Base-by-base conservation (phyloP, 2,113 vertebrate genomes). In the Actinemys pallida region DNA sequence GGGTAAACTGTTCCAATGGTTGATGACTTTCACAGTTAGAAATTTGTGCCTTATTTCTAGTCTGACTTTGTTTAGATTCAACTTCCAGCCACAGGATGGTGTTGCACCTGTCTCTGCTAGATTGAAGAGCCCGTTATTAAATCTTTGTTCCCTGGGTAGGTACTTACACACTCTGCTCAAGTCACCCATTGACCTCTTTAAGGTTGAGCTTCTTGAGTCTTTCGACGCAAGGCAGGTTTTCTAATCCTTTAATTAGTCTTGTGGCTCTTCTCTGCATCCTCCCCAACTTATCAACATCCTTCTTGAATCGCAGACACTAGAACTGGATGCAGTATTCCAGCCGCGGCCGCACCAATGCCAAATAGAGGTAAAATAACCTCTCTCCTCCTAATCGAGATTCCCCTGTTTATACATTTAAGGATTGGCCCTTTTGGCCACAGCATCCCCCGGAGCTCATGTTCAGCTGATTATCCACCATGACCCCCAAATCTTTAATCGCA, bases 321-420 rank as follows among this genome's bases (percentile, higher is more conserved):
- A 72, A 39, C 65, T 39, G n/a, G n/a, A 20, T 9, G 29, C 35
- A 72, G 8, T n/a, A 22, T 72, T 72, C n/a, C 65, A 39, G 65
- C 65, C 5, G 1, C 8, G 16, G 17, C 19, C 1, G 17, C n/a
- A 39, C 65, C 19, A 39, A 10, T 10, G n/a, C 2, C 8, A 10
- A 39, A 72, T 5, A 39, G n/a, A 39, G 4, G 19, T 72, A 22
- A 20, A 72, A 72, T 72, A 39, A 22, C n/a, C 8, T 22, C 16
- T 39, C 16, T 72, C 3, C 35, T n/a, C 17, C 65, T 72, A 72
- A n/a, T 10, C 1, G 5, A 72, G n/a, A n/a, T 9, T 72, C 9
- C n/a, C n/a, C 65, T 39, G n/a, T n/a, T 39, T 20, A 72, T n/a
- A 17, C 35, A 22, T 20, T 19, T 9, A 39, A 72, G 65, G n/a